Conservation (phyloP, 2,113 vertebrate genomes). For the Progne subis region DNA sequence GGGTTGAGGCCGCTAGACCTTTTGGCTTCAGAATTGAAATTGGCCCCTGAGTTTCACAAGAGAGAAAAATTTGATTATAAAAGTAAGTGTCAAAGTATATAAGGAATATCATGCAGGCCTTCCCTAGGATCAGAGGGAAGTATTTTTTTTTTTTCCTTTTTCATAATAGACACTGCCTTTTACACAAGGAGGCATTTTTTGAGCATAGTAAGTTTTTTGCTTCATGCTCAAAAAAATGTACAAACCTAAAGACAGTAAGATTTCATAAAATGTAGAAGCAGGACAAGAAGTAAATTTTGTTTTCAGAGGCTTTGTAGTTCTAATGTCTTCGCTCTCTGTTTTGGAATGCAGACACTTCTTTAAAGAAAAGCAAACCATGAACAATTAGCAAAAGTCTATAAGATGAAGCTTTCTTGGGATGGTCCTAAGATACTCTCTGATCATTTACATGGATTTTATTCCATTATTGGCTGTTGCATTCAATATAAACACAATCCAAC, state of each 20-base stretch:
- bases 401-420: not conserved
- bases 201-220: not conserved
- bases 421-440: not conserved
- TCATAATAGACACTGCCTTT: not conserved
- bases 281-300: not conserved
- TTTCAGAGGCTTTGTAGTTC: not conserved
- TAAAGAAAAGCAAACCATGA: not conserved
- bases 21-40: not conserved
- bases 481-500: not conserved
- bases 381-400: not conserved
- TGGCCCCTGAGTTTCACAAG: not conserved
- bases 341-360: not conserved
- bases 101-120: not conserved
- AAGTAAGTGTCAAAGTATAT: not conserved
- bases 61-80: not conserved
- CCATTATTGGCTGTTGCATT: not conserved
- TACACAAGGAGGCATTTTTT: not conserved
- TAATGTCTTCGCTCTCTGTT: not conserved
- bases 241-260: not conserved
- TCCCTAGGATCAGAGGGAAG: not conserved
- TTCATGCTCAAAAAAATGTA: not conserved
- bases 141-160: not conserved
- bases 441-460: conserved; percentile 4
- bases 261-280: not conserved
- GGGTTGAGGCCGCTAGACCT: not conserved